Evolutionary conservation across 2,888 invertebrate genomes (phyloP), one percentile per base, ranked within the genome.

Genomic region (Hypselothyrea guttata): DNA sequence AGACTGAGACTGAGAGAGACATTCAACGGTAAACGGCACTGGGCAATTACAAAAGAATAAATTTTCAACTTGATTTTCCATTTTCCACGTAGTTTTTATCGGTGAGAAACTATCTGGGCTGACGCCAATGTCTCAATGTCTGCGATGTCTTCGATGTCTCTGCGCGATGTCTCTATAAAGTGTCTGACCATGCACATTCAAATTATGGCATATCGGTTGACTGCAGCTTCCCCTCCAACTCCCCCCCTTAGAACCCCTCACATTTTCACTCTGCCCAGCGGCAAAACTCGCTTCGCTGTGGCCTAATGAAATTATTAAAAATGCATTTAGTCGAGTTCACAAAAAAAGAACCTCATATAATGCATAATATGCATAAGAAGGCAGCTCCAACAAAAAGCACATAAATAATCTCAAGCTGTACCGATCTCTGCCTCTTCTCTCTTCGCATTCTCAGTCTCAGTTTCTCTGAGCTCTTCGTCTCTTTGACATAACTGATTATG

Each of bases 291-390:
- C 71, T 66, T 60, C 53, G 53, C 64, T 64, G 64, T 64, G 72
- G 74, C 81, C 84, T 81, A 81, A 81, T 81, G 81, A 81, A 81
- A 81, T 84, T 81, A 81, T 81, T 81, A 81, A 81, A 81, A 84
- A 81, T 81, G 75, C 84, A 81, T 81, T 84, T 51, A 72, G 49
- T 51, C 33, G 13, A 49, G 64, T 68, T 60, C 49, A 62, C 49
- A 35, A 58, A 41, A 49, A 45, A 60, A 33, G 52, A 30, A 18
- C 59, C 34, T 27, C 54, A 56, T 34, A 52, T 60, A 47, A 69
- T 40, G 58, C 53, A 59, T 45, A 46, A 22, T 45, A 69, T 40
- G 58, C 53, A 59, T 45, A 46, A 22, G 30, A 13, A 46, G 49
- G 16, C 3, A 12, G 28, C 34, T 30, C 22, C 60, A 9, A 60